phyloP scores from a whole-genome alignment of 2,797 vertebrate species.

The Trichosurus vulpecula region DNA sequence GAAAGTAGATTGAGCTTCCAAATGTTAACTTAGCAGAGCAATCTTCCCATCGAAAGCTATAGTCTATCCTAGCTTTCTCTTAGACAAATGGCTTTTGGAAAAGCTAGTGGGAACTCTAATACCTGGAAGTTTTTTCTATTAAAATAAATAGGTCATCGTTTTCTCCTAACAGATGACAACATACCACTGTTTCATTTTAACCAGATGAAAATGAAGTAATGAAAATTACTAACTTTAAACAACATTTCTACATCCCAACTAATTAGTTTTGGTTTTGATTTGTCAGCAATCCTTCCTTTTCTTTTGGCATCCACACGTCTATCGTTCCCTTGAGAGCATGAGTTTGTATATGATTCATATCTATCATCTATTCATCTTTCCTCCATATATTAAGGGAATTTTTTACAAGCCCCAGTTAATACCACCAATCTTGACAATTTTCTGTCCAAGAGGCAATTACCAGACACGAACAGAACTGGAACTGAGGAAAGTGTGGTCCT shows the following conservation, averaged over 20 bases:
- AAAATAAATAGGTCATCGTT: constrained; percentile 47
- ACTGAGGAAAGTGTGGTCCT: constrained; percentile 22
- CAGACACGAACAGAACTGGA: background rate
- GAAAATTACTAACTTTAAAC: too few relatives aligned
- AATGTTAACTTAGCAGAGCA: constrained; percentile 52
- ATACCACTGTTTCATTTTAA: background rate
- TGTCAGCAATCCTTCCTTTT: constrained; percentile 54
- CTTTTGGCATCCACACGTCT: constrained; percentile 35
- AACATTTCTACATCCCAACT: constrained; percentile 50
- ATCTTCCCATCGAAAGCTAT: constrained; percentile 30
- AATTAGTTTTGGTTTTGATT: constrained; percentile 49
- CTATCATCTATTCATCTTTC: background rate
- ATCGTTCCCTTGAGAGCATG: background rate
- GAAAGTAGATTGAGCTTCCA: constrained; percentile 49
- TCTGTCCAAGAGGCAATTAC: constrained; percentile 21
- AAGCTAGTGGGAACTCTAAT: constrained; percentile 50
- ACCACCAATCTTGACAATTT: constrained; percentile 12
- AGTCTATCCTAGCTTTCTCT: constrained; percentile 41
- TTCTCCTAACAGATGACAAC: background rate
- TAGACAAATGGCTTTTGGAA: constrained; percentile 65
- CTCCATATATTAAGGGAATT: constrained; percentile 20
- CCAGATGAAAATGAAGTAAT: too few relatives aligned
- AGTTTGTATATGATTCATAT: background rate
- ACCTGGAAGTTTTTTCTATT: constrained; percentile 53
- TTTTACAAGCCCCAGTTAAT: constrained; percentile 34